Evolutionary conservation across 2,113 vertebrate genomes (phyloP).

Genomic region (Myotis lucifugus): DNA sequence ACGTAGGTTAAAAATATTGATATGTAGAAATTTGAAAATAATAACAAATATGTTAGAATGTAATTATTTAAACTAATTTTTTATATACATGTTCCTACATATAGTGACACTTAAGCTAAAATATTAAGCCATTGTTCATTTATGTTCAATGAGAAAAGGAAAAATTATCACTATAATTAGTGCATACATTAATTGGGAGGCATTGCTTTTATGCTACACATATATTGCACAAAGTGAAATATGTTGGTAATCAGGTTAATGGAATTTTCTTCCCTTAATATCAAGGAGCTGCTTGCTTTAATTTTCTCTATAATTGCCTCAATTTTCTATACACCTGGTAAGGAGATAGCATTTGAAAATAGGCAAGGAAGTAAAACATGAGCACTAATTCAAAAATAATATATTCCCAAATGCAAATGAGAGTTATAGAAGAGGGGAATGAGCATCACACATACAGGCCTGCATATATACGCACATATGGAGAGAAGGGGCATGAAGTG

Average conservation of each 20-base stretch:
- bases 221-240: conserved; percentile 12
- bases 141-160: not conserved
- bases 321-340: conserved; percentile 70
- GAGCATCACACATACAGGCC: not conserved
- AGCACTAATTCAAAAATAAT: conserved; percentile 40
- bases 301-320: conserved; percentile 72
- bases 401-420: not conserved
- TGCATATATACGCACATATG: fast-evolving
- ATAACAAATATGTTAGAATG: not conserved
- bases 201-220: not conserved
- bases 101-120: not conserved
- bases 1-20: not conserved
- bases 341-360: conserved; percentile 56
- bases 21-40: not conserved
- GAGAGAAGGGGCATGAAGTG: not conserved
- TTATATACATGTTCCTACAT: not conserved
- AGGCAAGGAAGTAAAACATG: conserved; percentile 19
- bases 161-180: conserved; percentile 36
- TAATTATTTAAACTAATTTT: conserved; percentile 21
- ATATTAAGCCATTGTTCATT: conserved; percentile 1
- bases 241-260: conserved; percentile 65
- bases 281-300: conserved; percentile 68
- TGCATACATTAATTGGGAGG: conserved; percentile 18
- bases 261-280: conserved; percentile 61
- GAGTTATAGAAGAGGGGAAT: not conserved